Percentiles rank a stretch among this genome's conserved stretches.
These are phyloP conservation scores for Bombycilla garrulus DNA, from an alignment of 2,113 vertebrate species.

Conservation along the genomic window DNA sequence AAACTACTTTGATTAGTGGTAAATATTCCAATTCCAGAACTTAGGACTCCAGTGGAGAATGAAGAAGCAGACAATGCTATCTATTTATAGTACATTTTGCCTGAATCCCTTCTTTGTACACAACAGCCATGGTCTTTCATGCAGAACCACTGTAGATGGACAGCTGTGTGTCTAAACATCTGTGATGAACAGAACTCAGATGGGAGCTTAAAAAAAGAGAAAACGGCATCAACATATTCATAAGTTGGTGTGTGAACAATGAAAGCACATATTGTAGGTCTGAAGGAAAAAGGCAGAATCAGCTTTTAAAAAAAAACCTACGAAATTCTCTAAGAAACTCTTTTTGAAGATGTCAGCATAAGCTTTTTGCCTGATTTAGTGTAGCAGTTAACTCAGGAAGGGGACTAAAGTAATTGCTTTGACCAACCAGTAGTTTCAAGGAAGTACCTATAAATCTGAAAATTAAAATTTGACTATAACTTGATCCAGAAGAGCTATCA, in stretches of 20 bases:
- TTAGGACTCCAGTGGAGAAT: conserved; percentile 54
- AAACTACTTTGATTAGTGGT: conserved; percentile 55
- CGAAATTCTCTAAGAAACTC: conserved; percentile 53
- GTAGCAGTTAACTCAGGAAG: conserved; percentile 42
- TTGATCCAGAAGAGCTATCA: background rate
- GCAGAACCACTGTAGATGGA: conserved; percentile 72
- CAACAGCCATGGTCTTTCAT: conserved; percentile 72
- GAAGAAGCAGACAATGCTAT: conserved; percentile 59
- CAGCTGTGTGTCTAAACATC: conserved; percentile 77
- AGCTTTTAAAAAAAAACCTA: conserved; percentile 57
- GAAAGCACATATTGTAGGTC: conserved; percentile 73
- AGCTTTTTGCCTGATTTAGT: conserved; percentile 39
- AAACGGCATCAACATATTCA: conserved; percentile 75
- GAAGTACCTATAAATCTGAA: background rate
- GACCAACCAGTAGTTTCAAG: background rate
- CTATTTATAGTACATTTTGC: conserved; percentile 68
- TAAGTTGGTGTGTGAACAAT: conserved; percentile 74
- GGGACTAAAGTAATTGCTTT: conserved; percentile 4
- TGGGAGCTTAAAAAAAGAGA: conserved; percentile 70
- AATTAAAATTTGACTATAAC: background rate
- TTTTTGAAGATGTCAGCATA: conserved; percentile 73
- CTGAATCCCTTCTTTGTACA: conserved; percentile 67
- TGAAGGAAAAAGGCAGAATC: conserved; percentile 72
- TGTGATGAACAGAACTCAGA: conserved; percentile 76
- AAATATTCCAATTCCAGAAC: conserved; percentile 70